phyloP scores from a whole-genome alignment of 2,797 vertebrate species.

The Periparus ater region DNA sequence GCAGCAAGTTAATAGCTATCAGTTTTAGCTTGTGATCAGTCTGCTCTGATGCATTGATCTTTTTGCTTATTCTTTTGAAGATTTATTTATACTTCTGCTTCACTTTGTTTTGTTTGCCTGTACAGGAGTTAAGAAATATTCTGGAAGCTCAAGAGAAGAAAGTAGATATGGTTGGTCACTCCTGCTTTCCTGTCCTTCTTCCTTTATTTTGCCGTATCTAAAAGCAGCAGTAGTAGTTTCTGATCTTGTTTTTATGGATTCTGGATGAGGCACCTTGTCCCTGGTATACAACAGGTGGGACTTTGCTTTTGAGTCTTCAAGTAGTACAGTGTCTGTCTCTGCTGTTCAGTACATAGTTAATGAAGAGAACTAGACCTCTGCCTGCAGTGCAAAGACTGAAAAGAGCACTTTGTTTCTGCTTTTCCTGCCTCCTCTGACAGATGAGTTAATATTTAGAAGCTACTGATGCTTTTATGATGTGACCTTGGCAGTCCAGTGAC shows the following conservation, averaged over 20 bases:
- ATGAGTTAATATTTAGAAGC: neutral
- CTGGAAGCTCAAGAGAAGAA: neutral
- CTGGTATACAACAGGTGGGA: neutral
- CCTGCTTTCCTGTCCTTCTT: neutral
- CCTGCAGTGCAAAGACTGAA: neutral
- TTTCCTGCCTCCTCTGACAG: neutral
- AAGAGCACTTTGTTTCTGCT: neutral
- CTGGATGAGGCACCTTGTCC: neutral
- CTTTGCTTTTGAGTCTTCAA: neutral
- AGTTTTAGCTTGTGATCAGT: neutral
- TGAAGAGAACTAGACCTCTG: neutral
- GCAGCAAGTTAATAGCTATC: neutral
- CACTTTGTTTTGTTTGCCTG: neutral
- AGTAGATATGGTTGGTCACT: rapidly evolving
- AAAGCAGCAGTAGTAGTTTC: neutral
- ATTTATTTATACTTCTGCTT: neutral
- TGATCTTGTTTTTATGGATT: neutral
- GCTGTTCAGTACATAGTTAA: neutral
- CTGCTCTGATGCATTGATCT: neutral
- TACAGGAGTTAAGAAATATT: neutral
- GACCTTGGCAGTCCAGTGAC: neutral
- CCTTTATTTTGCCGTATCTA: neutral
- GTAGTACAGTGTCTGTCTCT: neutral
- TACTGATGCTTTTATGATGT: neutral
- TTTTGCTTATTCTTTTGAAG: neutral